Conservation (phyloP, 1,140 invertebrate genomes). For the Bemisia tabaci region DNA sequence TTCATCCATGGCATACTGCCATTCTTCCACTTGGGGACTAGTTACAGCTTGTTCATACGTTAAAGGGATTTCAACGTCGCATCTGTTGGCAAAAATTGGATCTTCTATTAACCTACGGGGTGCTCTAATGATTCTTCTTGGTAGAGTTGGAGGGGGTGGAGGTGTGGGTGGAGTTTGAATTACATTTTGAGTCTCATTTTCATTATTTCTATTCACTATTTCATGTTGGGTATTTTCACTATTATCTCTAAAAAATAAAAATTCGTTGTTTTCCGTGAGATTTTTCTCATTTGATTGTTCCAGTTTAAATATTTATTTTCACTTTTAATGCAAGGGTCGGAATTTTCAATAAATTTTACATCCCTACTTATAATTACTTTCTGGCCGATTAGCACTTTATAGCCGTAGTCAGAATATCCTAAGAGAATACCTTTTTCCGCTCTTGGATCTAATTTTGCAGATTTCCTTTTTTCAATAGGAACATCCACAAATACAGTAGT, state of each 20-base stretch:
- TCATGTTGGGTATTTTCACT: neutral
- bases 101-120: neutral
- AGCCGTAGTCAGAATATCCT: too few species aligned
- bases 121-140: neutral
- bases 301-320: neutral
- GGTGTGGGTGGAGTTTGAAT: neutral
- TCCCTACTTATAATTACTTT: neutral
- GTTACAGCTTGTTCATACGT: slow-evolving; percentile 17
- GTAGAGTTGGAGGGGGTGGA: neutral
- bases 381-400: too few species aligned
- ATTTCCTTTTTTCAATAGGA: too few species aligned
- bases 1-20: slow-evolving; percentile 19
- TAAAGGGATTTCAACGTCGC: slow-evolving; percentile 4
- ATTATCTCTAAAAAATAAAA: neutral
- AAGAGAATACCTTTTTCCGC: too few species aligned
- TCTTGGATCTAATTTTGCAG: too few species aligned
- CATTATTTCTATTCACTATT: neutral
- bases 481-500: too few species aligned
- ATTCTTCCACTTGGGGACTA: slow-evolving; percentile 15
- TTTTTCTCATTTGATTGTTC: neutral
- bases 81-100: neutral
- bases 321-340: neutral
- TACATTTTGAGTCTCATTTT: neutral
- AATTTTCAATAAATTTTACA: neutral
- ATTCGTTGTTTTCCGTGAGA: neutral